Conservation (phyloP, 2,888 invertebrate species). For the Digitonthophagus gazella region DNA sequence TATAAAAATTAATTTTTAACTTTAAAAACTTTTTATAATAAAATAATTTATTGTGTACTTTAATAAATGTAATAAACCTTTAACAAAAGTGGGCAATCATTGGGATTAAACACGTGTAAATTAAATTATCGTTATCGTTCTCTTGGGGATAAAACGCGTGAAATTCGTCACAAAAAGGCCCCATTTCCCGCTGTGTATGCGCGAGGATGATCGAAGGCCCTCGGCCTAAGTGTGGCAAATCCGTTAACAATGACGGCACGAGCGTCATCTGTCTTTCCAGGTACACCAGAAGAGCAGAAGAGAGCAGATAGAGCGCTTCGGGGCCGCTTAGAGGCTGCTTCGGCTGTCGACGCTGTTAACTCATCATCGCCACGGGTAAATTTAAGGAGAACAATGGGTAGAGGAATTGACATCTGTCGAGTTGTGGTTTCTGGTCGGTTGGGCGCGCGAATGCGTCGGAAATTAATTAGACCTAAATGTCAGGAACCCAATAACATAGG, state of each 20-base stretch:
- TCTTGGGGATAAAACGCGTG: neutral
- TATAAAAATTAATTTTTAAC: too few relatives aligned
- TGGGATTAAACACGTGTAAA: neutral
- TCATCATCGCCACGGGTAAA: too few relatives aligned
- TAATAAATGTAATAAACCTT: too few relatives aligned
- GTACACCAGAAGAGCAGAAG: constrained; percentile 25
- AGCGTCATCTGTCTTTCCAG: constrained; percentile 40
- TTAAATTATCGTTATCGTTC: neutral
- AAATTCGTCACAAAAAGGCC: neutral
- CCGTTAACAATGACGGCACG: constrained; percentile 37
- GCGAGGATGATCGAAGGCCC: constrained; percentile 11
- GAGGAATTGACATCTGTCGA: constrained; percentile 43
- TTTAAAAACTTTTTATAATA: too few relatives aligned
- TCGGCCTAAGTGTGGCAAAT: constrained; percentile 26
- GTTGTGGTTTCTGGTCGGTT: constrained; percentile 32
- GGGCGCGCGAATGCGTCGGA: too few relatives aligned
- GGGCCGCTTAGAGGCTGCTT: neutral
- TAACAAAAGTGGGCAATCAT: too few relatives aligned
- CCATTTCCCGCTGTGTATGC: neutral
- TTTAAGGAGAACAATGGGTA: too few relatives aligned
- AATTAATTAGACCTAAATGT: too few relatives aligned
- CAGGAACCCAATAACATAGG: too few relatives aligned
- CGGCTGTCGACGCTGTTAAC: too few relatives aligned
- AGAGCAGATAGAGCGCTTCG: neutral
- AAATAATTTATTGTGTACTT: too few relatives aligned